Evolutionary conservation across 30 jellyfish, hydroid and myxozoan genomes (phyloP), one percentile per base, ranked within the genome.

Genomic region (Nemopilema nomurai): DNA sequence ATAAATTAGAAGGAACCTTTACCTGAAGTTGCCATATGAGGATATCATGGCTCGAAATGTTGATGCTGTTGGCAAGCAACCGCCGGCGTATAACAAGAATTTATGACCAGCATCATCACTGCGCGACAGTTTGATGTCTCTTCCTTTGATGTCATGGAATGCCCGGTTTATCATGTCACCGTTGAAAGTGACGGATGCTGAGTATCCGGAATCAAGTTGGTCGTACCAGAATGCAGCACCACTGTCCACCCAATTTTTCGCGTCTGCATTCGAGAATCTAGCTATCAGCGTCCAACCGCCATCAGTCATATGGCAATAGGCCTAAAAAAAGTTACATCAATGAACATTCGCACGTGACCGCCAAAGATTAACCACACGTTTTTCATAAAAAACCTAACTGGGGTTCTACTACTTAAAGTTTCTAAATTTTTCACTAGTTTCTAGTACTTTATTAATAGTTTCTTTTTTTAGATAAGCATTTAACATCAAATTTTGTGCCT

Each of bases 201-300:
- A 71, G 18, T 74, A 21, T 8, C 92, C 92, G n/a, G 28, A 57
- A 19, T 63, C 80, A 19, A 64, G 8, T 28, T 30, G 33, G 30
- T 83, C 92, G 75, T 83, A 83, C 86, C 79, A 83, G 33, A 51
- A 83, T 8, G 62, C 4, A 31, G 86, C 92, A 71, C 78, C 53
- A 1, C 31, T 18, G 19, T 62, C 78, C 49, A 62, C 29, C 92
- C 92, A 83, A 30, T 71, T 71, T 28, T 50, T 71, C 1, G 85
- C 27, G 57, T 83, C 92, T 33, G 92, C 92, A 29, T 83, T 83
- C 18, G 92, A 83, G 68, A 83, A 83, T 53, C 92, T 73, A n/a
- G 92, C 92, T 19, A 83, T 62, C 79, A 83, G 32, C 7, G 92
- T 83, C 92, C 92, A 83, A 0, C 92, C 92, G 7, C 92, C 68